phyloP scores from a whole-genome alignment of 1,140 invertebrate genomes.

The Habropoda laboriosa region DNA sequence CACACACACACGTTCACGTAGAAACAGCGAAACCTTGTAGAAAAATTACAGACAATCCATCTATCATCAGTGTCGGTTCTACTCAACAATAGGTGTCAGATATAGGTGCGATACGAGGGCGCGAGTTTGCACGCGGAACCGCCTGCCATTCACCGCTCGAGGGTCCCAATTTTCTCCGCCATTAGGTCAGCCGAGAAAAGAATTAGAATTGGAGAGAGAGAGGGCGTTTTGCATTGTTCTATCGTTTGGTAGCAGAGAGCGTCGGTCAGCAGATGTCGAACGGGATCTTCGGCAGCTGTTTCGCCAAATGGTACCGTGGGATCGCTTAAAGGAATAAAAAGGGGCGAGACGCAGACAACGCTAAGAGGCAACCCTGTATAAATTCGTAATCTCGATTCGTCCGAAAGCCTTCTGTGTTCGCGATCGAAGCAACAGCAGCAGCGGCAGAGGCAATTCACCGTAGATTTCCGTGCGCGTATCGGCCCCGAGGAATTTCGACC shows the following conservation, averaged over 20 bases:
- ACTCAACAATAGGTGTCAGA: conserved; percentile 27
- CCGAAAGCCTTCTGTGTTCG: conserved; percentile 3
- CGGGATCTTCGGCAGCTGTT: conserved; percentile 52
- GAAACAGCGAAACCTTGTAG: not conserved
- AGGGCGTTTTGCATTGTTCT: conserved; percentile 23
- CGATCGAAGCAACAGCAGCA: conserved; percentile 29
- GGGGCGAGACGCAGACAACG: conserved; percentile 14
- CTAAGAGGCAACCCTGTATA: conserved; percentile 44
- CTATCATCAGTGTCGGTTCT: conserved; percentile 12
- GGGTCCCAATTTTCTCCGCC: conserved; percentile 33
- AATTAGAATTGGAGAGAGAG: conserved; percentile 2
- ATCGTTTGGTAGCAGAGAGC: not conserved
- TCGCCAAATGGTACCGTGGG: conserved; percentile 45
- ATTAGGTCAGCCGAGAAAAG: conserved; percentile 31
- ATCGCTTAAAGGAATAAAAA: conserved; percentile 12
- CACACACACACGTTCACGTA: not conserved
- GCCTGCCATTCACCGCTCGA: conserved; percentile 4
- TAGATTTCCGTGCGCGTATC: conserved; percentile 52
- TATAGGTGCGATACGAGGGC: conserved; percentile 7
- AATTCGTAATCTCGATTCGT: conserved; percentile 58
- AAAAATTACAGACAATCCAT: conserved; percentile 29
- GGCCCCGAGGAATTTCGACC: conserved; percentile 55
- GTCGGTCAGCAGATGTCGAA: conserved; percentile 40
- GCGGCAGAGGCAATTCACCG: conserved; percentile 39
- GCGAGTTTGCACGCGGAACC: not conserved